These are phyloP conservation scores for Drosophila bifasciata DNA, from an alignment of 1,140 invertebrate species.

Conservation along the genomic window DNA sequence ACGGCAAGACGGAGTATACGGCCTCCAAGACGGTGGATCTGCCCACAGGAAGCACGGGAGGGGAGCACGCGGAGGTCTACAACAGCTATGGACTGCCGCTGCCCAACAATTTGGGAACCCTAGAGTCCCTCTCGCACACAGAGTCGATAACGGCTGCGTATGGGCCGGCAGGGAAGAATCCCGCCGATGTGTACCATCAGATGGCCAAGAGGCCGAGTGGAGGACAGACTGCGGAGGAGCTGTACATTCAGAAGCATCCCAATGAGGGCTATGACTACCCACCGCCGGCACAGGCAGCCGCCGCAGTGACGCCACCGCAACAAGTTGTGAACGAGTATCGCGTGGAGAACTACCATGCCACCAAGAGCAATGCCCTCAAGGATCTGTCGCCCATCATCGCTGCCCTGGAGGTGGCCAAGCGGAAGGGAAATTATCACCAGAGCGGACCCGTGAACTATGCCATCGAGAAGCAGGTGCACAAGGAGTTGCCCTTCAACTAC, in stretches of 20 bases:
- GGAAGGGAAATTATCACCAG: constrained; percentile 33
- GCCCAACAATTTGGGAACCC: constrained; percentile 71
- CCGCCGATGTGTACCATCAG: constrained; percentile 76
- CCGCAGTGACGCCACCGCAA: constrained; percentile 9
- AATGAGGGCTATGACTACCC: constrained; percentile 79
- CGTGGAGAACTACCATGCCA: constrained; percentile 72
- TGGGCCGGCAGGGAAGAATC: constrained; percentile 36
- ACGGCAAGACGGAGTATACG: constrained; percentile 78
- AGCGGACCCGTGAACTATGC: constrained; percentile 58
- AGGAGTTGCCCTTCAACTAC: constrained; percentile 61
- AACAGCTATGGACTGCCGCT: constrained; percentile 68
- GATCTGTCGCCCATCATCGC: constrained; percentile 80
- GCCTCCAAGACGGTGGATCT: constrained; percentile 76
- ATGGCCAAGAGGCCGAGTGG: constrained; percentile 66
- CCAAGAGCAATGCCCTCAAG: constrained; percentile 68
- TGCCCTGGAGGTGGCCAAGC: constrained; percentile 76
- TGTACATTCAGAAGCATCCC: constrained; percentile 77
- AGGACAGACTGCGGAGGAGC: constrained; percentile 54
- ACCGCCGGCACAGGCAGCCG: constrained; percentile 25
- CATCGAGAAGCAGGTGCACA: constrained; percentile 78
- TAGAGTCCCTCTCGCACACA: constrained; percentile 79
- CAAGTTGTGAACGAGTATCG: constrained; percentile 44
- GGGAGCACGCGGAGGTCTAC: constrained; percentile 58
- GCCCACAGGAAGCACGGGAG: constrained; percentile 51
- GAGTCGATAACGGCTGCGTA: constrained; percentile 82